Percentiles rank a stretch among this genome's conserved stretches.
Conservation (phyloP, 2,888 invertebrate genomes). For the Conistra vaccinii region DNA sequence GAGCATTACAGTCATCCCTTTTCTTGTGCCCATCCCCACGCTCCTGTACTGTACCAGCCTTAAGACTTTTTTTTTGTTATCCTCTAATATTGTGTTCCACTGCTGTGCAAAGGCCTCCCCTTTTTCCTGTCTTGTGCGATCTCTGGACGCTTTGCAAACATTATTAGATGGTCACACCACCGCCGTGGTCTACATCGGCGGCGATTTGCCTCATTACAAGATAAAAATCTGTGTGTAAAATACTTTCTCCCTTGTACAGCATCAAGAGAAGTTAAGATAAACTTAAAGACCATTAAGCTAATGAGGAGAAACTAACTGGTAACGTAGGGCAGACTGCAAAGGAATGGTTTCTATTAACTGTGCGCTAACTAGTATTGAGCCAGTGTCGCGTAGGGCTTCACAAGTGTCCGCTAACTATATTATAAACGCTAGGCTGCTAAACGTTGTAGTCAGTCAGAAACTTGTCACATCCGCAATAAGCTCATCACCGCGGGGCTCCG, state of each 20-base stretch:
- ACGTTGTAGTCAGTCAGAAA: not conserved
- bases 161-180: not conserved
- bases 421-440: not conserved
- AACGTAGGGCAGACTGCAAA: not conserved
- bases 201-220: not conserved
- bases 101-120: not conserved
- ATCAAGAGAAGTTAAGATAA: not conserved
- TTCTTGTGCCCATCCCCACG: not conserved
- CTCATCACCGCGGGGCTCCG: not conserved
- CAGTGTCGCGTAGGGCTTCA: conserved; percentile 21
- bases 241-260: not conserved
- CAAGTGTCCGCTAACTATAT: not conserved
- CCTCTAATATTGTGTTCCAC: not conserved
- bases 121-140: not conserved
- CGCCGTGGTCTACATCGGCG: not conserved
- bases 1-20: not conserved
- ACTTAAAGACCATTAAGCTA: not conserved
- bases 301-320: not conserved
- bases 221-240: not conserved
- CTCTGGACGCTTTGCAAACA: not conserved
- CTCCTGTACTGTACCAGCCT: not conserved
- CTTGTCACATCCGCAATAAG: not conserved
- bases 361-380: conserved; percentile 13
- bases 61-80: not conserved
- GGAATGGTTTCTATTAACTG: conserved; percentile 6